These are phyloP conservation scores for Aurelia coerulea DNA, from an alignment of 30 jellyfish, hydroid and myxozoan species.

Conservation along the genomic window DNA sequence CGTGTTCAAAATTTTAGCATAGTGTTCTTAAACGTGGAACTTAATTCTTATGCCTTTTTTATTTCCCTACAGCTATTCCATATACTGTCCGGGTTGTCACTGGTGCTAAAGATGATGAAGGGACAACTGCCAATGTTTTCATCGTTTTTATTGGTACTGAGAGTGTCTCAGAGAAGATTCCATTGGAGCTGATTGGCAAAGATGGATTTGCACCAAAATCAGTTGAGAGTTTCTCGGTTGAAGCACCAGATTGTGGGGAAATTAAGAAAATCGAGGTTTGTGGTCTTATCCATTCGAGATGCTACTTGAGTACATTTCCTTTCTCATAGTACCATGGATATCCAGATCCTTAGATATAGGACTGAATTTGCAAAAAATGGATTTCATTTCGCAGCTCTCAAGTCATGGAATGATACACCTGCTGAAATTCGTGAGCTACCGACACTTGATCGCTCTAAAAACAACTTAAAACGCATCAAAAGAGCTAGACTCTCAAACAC, in stretches of 20 bases:
- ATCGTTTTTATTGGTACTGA: constrained; percentile 91
- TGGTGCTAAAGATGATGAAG: constrained; percentile 74
- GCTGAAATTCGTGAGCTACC: no score
- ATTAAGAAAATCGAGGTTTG: constrained; percentile 84
- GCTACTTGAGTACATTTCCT: neutral
- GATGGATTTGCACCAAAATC: constrained; percentile 80
- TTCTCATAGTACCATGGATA: no score
- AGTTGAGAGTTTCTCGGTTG: constrained; percentile 85
- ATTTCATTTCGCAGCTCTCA: no score
- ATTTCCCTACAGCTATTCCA: constrained; percentile 71
- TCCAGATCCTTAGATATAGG: no score
- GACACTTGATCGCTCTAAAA: no score
- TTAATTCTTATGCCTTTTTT: no score
- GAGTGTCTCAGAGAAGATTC: constrained; percentile 85
- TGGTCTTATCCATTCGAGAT: neutral
- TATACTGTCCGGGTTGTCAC: constrained; percentile 90
- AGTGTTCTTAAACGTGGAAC: no score
- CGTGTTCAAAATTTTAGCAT: no score
- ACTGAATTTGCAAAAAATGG: no score
- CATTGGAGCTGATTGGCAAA: constrained; percentile 81
- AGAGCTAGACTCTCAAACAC: no score
- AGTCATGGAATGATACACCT: no score
- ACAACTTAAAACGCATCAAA: no score
- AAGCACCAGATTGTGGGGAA: constrained; percentile 91
- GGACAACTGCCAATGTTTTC: constrained; percentile 77